Evolutionary conservation across 2,797 vertebrate species (phyloP).

Genomic region (Alca torda): DNA sequence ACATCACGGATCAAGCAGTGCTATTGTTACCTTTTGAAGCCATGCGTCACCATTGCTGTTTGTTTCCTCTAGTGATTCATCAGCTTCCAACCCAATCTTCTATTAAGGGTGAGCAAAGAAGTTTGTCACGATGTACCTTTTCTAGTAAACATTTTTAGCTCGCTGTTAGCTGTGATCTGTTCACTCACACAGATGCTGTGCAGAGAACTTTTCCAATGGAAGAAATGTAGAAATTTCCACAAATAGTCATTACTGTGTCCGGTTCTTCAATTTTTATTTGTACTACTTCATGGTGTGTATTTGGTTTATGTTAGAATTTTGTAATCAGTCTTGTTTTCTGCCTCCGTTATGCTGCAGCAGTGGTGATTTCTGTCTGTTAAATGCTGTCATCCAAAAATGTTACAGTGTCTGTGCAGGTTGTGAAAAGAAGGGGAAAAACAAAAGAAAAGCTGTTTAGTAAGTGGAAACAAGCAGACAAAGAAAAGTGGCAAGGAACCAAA

Average conservation of each 20-base stretch:
- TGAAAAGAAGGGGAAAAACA: not conserved
- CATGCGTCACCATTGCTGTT: constrained; percentile 31
- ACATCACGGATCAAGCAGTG: not conserved
- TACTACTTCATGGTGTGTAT: not conserved
- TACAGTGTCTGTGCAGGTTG: not conserved
- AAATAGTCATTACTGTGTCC: not conserved
- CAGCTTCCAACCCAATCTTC: constrained; percentile 38
- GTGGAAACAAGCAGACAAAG: constrained; percentile 38
- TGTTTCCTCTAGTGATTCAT: constrained; percentile 59
- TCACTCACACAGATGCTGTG: not conserved
- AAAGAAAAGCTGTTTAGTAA: not conserved
- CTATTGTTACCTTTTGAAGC: constrained; percentile 36
- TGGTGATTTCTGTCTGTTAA: not conserved
- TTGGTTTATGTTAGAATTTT: constrained; percentile 3
- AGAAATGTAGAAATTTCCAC: not conserved
- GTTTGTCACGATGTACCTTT: constrained; percentile 23
- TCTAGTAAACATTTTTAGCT: constrained; percentile 25
- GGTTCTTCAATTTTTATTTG: not conserved
- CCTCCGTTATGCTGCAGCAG: not conserved
- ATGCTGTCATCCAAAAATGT: not conserved
- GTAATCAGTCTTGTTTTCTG: not conserved
- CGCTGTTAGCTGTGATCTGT: not conserved
- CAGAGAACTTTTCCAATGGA: not conserved
- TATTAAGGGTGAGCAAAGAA: constrained; percentile 42
- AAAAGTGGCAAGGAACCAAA: not conserved